phyloP scores from a whole-genome alignment of 2,888 invertebrate species.

The Lamproptera curius region DNA sequence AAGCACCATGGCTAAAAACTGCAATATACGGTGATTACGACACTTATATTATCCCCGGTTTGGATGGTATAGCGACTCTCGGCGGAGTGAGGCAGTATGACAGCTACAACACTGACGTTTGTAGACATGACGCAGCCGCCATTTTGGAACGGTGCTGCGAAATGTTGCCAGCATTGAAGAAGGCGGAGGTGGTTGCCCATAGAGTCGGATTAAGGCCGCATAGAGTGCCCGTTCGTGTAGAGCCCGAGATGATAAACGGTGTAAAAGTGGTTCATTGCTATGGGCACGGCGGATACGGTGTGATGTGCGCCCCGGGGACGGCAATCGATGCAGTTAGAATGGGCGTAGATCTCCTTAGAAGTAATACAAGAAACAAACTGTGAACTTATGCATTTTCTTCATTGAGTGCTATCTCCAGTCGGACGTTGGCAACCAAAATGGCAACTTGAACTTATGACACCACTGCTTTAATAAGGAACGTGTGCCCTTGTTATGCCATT shows the following conservation, averaged over 20 bases:
- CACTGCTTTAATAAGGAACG: too few species aligned
- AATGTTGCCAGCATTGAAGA: conserved; percentile 83
- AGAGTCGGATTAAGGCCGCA: conserved; percentile 92
- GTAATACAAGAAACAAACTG: conserved; percentile 45
- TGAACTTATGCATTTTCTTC: not conserved
- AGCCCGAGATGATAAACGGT: conserved; percentile 76
- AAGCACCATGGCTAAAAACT: conserved; percentile 93
- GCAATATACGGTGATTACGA: conserved; percentile 92
- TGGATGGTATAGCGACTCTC: conserved; percentile 84
- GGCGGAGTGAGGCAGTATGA: conserved; percentile 93
- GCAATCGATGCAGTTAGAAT: conserved; percentile 85
- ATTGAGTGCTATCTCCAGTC: too few species aligned
- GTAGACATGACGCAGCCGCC: conserved; percentile 84
- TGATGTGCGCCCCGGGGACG: conserved; percentile 93
- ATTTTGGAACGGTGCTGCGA: conserved; percentile 88
- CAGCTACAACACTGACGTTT: conserved; percentile 82
- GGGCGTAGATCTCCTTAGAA: conserved; percentile 75
- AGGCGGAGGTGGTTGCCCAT: conserved; percentile 78
- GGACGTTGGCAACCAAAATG: too few species aligned
- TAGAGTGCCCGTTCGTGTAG: conserved; percentile 84
- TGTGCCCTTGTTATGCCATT: too few species aligned
- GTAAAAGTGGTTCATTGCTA: conserved; percentile 91
- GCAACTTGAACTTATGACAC: too few species aligned
- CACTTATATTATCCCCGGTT: conserved; percentile 81
- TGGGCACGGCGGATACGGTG: conserved; percentile 96